Percentiles rank a stretch among this genome's conserved stretches.
Conservation (phyloP, 1,140 invertebrate genomes). For the Drosophila arizonae region DNA sequence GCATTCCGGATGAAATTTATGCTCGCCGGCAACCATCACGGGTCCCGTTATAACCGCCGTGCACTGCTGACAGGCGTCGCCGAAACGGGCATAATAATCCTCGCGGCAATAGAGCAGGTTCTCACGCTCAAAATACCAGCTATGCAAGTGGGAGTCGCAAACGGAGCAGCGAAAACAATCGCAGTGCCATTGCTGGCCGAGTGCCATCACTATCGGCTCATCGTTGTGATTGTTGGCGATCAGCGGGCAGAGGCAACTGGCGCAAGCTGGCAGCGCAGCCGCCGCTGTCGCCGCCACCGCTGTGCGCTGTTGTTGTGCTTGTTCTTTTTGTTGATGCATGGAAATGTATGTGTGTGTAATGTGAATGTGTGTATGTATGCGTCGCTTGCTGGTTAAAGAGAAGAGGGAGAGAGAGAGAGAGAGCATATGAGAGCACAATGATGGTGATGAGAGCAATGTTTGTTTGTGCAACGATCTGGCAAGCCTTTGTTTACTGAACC, state of each 20-base stretch:
- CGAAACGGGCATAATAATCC: conserved; percentile 95
- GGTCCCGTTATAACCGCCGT: conserved; percentile 94
- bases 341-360: conserved; percentile 15
- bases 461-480: conserved; percentile 38
- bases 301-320: conserved; percentile 23
- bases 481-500: conserved; percentile 44
- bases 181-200: conserved; percentile 93
- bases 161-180: conserved; percentile 95
- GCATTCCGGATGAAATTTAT: conserved; percentile 98
- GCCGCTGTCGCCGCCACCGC: not conserved
- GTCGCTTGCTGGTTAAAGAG: conserved; percentile 20
- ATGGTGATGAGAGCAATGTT: conserved; percentile 6
- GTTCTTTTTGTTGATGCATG: conserved; percentile 44
- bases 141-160: conserved; percentile 91
- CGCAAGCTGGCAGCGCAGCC: conserved; percentile 48
- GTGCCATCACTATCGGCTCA: conserved; percentile 84
- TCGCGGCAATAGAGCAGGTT: conserved; percentile 94
- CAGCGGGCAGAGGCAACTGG: conserved; percentile 64
- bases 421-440: conserved; percentile 3
- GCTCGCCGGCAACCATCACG: conserved; percentile 96
- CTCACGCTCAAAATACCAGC: conserved; percentile 97
- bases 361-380: conserved; percentile 9
- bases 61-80: conserved; percentile 94
- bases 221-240: conserved; percentile 53
- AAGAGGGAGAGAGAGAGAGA: conserved; percentile 18